Evolutionary conservation across 64 coral and sea anemone genomes (phyloP).

Genomic region (Stichodactyla mertensii): DNA sequence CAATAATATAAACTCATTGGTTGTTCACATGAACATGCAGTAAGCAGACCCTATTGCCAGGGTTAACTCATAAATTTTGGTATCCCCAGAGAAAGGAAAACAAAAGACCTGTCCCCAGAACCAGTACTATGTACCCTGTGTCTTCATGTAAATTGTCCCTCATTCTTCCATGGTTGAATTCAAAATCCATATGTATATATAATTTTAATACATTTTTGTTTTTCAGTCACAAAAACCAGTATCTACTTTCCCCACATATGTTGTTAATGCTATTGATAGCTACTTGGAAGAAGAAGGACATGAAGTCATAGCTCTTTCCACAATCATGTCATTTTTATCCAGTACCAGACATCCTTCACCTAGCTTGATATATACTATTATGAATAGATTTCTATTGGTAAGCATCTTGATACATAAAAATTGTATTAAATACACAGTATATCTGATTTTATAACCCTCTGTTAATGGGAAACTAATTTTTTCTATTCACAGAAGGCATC

Average conservation of each 20-base stretch:
- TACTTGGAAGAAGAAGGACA: constrained; percentile 50
- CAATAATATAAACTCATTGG: too few relatives aligned
- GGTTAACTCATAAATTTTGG: too few relatives aligned
- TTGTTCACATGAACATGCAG: too few relatives aligned
- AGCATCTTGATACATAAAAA: neutral
- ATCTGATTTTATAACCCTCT: neutral
- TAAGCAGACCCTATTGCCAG: too few relatives aligned
- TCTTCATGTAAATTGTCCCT: too few relatives aligned
- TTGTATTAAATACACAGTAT: too few relatives aligned
- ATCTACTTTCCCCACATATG: constrained; percentile 21
- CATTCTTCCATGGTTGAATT: too few relatives aligned
- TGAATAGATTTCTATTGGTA: constrained; percentile 25
- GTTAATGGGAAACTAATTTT: neutral
- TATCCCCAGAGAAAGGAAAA: too few relatives aligned
- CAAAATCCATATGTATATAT: neutral
- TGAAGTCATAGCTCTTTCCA: constrained; percentile 16
- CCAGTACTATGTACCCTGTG: too few relatives aligned
- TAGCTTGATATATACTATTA: constrained; percentile 19
- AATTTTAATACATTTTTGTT: neutral
- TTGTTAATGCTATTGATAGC: constrained; percentile 36
- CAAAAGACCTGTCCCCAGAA: too few relatives aligned
- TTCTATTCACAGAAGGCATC: constrained; percentile 26
- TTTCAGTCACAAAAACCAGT: neutral
- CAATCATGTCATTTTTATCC: constrained; percentile 24
- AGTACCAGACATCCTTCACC: constrained; percentile 21